Base-by-base conservation (phyloP, 2,113 vertebrate genomes). In the Tauraco erythrolophus region DNA sequence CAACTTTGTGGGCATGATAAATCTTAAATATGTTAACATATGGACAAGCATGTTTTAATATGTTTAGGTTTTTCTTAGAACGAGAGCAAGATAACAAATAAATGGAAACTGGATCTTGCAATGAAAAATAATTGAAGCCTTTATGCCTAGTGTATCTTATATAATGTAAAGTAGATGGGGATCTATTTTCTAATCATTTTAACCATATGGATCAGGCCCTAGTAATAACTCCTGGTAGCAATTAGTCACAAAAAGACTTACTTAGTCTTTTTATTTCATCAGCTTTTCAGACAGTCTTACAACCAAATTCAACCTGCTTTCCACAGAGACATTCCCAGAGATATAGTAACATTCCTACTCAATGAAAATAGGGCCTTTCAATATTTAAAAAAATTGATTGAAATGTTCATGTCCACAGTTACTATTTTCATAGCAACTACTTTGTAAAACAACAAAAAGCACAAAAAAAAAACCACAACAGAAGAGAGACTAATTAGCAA, bases 401-500 rank as follows among this genome's bases (percentile, higher is more conserved):
- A 94, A 95, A 86, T 72, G 18, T 75, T 89, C 19, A 4, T 51
- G 27, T 60, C 64, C 27, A 21, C 28, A 65, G 46, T 25, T 72
- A 21, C 28, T 78, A 64, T 95, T 94, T 95, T 84, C n/a, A 14
- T 72, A 76, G 50, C 89, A 89, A 68, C 65, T 82, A 48, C 50
- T 94, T 88, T 31, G 25, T 84, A 43, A 89, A 96, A 80, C 71
- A 89, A 95, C 33, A 81, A 53, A 80, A 91, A 77, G 10, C 19
- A 75, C 54, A 39, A 33, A 72, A 75, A 92, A 83, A 41, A 41
- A 41, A 41, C 41, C 41, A 76, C 65, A 80, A 86, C 79, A 94
- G 84, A 89, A 89, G 94, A 94, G 43, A 88, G 89, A 94, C 69
- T 93, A 92, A 97, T 97, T 97, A 96, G 89, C 70, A 89, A 96